Evolutionary conservation across 2,113 vertebrate genomes (phyloP), one percentile per base, ranked within the genome.

Genomic region (Fregetta grallaria): DNA sequence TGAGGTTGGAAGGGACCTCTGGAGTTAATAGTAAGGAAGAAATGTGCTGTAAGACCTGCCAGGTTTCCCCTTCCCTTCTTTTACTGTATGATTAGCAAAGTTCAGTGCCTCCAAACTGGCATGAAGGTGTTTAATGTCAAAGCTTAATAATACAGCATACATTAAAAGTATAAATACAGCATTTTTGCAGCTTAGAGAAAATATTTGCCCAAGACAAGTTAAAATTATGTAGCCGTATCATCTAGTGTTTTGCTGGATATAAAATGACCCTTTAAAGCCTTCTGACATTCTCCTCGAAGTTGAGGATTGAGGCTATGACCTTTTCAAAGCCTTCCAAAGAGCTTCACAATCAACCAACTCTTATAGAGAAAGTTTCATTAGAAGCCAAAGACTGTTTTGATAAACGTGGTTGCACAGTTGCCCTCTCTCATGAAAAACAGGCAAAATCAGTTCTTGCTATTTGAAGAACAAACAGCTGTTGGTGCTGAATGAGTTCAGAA

Each of bases 101-200:
- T 95, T 97, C 92, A 95, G 53, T 55, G 40, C 42, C 80, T 96
- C 80, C 62, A 97, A 92, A 95, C 86, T 62, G 80, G 50, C 83
- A 90, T 36, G 86, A 62, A 88, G 58, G 96, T 97, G 94, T 97
- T 97, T 97, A 97, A 97, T 97, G 96, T 97, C 96, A 96, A 87
- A 92, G 92, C 81, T 95, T 95, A 94, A 95, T 95, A 97, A 90
- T 75, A 92, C 66, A 92, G 92, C 96, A 97, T 96, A 94, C 89
- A 94, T 96, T 96, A 94, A 94, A 94, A 94, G 77, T 93, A 97
- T 87, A 97, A 96, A 97, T 94, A 89, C 95, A 97, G 87, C 84
- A 55, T 95, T 94, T 95, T 94, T 95, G 73, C 36, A 79, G 94
- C 80, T 96, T 67, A 89, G 72, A 77, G 76, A 92, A 96, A 97